Percentiles rank a stretch among this genome's conserved stretches.
phyloP scores from a whole-genome alignment of 2,888 invertebrate genomes.

The Bembecia ichneumoniformis region DNA sequence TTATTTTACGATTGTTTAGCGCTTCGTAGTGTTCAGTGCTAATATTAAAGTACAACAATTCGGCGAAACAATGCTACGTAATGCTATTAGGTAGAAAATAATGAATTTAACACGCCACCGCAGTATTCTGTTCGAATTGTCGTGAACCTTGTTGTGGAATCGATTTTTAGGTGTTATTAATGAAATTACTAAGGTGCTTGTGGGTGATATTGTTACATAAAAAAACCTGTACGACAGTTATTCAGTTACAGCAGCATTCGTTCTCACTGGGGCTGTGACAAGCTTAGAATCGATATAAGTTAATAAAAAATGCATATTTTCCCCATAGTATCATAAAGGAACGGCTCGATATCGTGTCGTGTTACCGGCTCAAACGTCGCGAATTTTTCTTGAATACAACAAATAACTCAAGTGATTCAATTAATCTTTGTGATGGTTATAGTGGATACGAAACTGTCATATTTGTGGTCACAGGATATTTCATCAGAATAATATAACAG shows the following conservation, averaged over 20 bases:
- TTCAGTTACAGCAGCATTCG: not conserved
- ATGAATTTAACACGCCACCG: conserved; percentile 60
- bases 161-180: conserved; percentile 72
- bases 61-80: conserved; percentile 18
- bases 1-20: conserved; percentile 22
- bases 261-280: not conserved
- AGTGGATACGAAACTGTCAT: conserved; percentile 18
- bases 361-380: conserved; percentile 17
- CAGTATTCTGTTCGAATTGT: conserved; percentile 62
- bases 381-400: not conserved
- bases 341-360: conserved; percentile 41
- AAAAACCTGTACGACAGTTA: conserved; percentile 25
- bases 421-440: conserved; percentile 27
- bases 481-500: conserved; percentile 20
- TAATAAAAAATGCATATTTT: conserved; percentile 71
- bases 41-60: conserved; percentile 15
- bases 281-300: conserved; percentile 57
- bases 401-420: conserved; percentile 20
- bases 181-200: conserved; percentile 66
- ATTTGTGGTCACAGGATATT: conserved; percentile 17
- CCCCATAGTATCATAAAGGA: conserved; percentile 55
- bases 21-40: conserved; percentile 22
- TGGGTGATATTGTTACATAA: conserved; percentile 51
- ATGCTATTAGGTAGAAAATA: conserved; percentile 48
- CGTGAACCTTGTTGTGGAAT: conserved; percentile 62